Evolutionary conservation across 92 coral and sea anemone species (phyloP).

Genomic region (Parazoanthus atlanticus): DNA sequence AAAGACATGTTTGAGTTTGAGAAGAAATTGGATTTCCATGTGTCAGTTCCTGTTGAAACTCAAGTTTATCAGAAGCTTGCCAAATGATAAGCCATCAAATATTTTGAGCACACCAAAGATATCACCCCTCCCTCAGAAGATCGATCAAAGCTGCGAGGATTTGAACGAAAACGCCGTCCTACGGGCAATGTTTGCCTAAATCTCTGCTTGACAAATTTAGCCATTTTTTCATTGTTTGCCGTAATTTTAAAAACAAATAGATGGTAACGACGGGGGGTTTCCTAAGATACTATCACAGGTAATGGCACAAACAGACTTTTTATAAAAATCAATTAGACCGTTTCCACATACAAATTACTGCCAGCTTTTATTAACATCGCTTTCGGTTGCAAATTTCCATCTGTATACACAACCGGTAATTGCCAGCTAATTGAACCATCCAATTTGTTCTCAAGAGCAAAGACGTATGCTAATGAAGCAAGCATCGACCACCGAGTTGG

Average conservation of each 20-base stretch:
- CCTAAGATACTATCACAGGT: constrained; percentile 87
- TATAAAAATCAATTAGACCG: constrained; percentile 91
- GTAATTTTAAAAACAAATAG: constrained; percentile 97
- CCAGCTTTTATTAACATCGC: constrained; percentile 79
- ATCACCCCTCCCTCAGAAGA: background rate
- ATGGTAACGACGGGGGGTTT: constrained; percentile 91
- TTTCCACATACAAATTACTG: constrained; percentile 88
- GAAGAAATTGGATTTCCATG: constrained; percentile 52
- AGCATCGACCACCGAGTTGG: constrained; percentile 26
- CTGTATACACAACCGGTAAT: constrained; percentile 93
- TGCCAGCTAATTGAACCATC: constrained; percentile 87
- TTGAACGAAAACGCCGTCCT: constrained; percentile 6
- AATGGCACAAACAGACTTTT: constrained; percentile 78
- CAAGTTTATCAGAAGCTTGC: background rate
- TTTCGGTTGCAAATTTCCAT: constrained; percentile 87
- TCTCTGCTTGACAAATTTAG: constrained; percentile 75
- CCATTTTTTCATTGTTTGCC: constrained; percentile 84
- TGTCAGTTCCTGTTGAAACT: constrained; percentile 25
- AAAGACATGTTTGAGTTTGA: constrained; percentile 44
- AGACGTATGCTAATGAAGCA: constrained; percentile 71
- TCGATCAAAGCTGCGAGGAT: constrained; percentile 8
- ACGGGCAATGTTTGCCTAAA: constrained; percentile 66
- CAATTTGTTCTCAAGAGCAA: constrained; percentile 77
- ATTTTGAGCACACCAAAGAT: constrained; percentile 1
- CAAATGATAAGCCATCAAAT: background rate